phyloP scores from a whole-genome alignment of 37 sponge, comb jelly and placozoan species.

The Eunapius fragilis region DNA sequence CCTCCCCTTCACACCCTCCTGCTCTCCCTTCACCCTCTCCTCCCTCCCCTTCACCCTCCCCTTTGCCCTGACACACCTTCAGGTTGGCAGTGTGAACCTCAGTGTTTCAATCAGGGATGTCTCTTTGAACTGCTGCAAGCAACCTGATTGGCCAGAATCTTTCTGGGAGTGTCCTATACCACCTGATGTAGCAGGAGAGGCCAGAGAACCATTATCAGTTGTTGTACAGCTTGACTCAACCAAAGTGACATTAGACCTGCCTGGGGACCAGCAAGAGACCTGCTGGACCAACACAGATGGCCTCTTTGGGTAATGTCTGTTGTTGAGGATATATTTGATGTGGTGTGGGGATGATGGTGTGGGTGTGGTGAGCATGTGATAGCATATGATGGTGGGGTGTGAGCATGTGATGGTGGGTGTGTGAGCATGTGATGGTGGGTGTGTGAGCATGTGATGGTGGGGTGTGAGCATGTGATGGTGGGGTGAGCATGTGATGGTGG shows the following conservation, averaged over 20 bases:
- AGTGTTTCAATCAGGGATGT: background rate
- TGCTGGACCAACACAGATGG: background rate
- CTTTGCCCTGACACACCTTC: background rate
- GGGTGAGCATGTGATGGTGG: background rate
- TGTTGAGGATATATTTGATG: too few species aligned
- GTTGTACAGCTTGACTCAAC: background rate
- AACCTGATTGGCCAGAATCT: conserved; percentile 32
- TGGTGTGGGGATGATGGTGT: too few species aligned
- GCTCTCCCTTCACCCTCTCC: too few species aligned
- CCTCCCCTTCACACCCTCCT: too few species aligned
- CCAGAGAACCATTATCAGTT: background rate
- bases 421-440: background rate
- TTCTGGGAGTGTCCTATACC: conserved; percentile 19
- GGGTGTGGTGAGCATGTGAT: background rate
- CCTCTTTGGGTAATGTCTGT: background rate
- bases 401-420: background rate
- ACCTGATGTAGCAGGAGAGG: background rate
- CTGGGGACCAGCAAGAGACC: background rate
- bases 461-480: background rate
- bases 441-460: background rate
- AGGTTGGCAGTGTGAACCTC: background rate
- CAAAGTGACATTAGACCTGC: background rate
- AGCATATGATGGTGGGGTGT: conserved; percentile 33
- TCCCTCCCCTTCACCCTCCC: background rate
- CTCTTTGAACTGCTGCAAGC: background rate